Percentiles rank a stretch among this genome's conserved stretches.
Evolutionary conservation across 2,888 invertebrate genomes (phyloP).

Genomic region (Eustalomyia histrio): DNA sequence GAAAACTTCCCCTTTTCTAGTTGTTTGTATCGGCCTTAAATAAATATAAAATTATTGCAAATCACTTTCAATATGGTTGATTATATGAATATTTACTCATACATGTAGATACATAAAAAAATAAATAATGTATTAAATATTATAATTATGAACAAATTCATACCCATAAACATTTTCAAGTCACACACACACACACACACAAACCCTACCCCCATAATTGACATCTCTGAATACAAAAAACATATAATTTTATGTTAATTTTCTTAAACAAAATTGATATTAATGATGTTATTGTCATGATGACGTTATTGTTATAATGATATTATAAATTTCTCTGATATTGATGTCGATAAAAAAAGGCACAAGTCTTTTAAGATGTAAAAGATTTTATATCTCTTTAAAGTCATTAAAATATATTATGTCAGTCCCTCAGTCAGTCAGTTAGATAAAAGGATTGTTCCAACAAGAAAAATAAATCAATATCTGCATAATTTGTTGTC

Average conservation of each 20-base stretch:
- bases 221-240: neutral
- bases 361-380: neutral
- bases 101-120: no score
- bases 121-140: no score
- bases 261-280: conserved; percentile 52
- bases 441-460: neutral
- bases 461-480: neutral
- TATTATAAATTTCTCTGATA: neutral
- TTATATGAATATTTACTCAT: no score
- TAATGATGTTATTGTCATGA: conserved; percentile 36
- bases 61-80: no score
- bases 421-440: no score
- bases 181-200: neutral
- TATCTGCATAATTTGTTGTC: neutral
- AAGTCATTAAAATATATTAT: neutral
- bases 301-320: conserved; percentile 19
- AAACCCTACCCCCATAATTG: neutral
- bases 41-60: no score
- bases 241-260: conserved; percentile 31
- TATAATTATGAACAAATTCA: neutral
- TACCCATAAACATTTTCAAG: neutral
- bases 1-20: no score
- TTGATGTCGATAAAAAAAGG: neutral
- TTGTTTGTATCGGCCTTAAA: no score
- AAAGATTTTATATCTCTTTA: neutral